Base-by-base conservation (phyloP, 2,113 vertebrate genomes). In the Melospiza georgiana region DNA sequence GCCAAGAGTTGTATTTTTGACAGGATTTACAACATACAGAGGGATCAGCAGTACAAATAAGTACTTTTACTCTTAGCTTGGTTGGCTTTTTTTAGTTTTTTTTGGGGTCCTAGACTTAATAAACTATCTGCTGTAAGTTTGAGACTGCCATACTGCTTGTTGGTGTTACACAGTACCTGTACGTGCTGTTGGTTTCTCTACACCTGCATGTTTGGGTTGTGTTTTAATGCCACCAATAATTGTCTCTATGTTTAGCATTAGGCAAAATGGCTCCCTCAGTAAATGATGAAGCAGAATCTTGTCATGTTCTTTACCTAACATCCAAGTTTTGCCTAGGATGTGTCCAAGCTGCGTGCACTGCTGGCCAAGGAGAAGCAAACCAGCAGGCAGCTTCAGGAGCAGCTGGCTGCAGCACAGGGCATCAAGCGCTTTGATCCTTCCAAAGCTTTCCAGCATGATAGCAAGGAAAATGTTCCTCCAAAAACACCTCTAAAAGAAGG, bases 361-460 rank as follows among this genome's bases (percentile, higher is more conserved):
- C 94, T 99, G 48, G 95, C 86, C 49, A 98, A 98, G 81, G 98
- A 98, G 58, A 98, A 98, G 80, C 97, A 98, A 89, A 84, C 24
- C 97, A 98, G 55, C 95, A 96, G 33, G 96, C 98, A 89, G 20
- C 97, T 98, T 44, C 95, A 99, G 88, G 98, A 98, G 35, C 98
- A 99, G 63, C 59, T 99, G 24, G 92, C 97, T 95, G 95, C 96
- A 74, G 84, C 84, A 76, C 98, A 88, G 58, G 97, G 97, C 31
- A 61, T 89, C 58, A 98, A 76, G 71, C 97, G 61, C 77, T 99
- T 99, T 95, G 98, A 99, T 97, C 98, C 98, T 94, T 98, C 98
- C 89, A 99, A 99, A 97, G 99, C 99, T 92, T 99, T 99, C 92
- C 98, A 98, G 68, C 98, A 98, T 35, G 95, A 98, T 7, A 97